Percentiles rank a stretch among this genome's conserved stretches.
Evolutionary conservation across 2,113 vertebrate genomes (phyloP).

Genomic region (Engystomops pustulosus): DNA sequence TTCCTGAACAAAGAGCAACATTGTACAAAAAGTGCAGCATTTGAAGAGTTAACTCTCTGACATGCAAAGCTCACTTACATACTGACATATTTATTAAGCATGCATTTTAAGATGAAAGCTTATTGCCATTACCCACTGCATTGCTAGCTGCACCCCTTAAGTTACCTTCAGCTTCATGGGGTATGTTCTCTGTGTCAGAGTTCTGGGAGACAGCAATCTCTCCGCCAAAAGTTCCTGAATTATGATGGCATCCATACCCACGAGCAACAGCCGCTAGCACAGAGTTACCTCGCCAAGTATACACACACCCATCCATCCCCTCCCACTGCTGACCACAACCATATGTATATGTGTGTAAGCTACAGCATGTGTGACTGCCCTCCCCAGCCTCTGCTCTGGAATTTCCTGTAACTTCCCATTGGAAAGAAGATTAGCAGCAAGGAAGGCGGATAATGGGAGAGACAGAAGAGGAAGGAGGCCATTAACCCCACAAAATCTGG

Average conservation of each 20-base stretch:
- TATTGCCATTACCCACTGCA: background rate
- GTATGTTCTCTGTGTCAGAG: conserved; percentile 80
- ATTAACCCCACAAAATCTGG: conserved; percentile 33
- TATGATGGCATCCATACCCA: conserved; percentile 90
- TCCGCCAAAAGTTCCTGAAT: conserved; percentile 94
- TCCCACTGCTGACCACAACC: conserved; percentile 56
- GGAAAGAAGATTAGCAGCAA: conserved; percentile 46
- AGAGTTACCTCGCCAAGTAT: conserved; percentile 39
- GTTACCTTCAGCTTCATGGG: conserved; percentile 88
- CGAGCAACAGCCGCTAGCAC: conserved; percentile 43
- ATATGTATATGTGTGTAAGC: conserved; percentile 45
- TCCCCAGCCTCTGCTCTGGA: conserved; percentile 51
- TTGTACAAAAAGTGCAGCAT: background rate
- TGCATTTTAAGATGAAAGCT: background rate
- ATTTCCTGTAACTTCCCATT: conserved; percentile 57
- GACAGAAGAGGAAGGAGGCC: conserved; percentile 8
- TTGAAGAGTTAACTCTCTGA: background rate
- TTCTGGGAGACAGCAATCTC: conserved; percentile 88
- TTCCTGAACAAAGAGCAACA: background rate
- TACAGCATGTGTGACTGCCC: conserved; percentile 42
- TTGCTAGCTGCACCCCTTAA: conserved; percentile 42
- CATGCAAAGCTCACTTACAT: background rate
- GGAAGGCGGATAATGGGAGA: conserved; percentile 36
- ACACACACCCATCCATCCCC: conserved; percentile 56
- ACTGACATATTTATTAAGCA: background rate